Evolutionary conservation across 2,797 vertebrate genomes (phyloP).

Genomic region (Okamejei kenojei): DNA sequence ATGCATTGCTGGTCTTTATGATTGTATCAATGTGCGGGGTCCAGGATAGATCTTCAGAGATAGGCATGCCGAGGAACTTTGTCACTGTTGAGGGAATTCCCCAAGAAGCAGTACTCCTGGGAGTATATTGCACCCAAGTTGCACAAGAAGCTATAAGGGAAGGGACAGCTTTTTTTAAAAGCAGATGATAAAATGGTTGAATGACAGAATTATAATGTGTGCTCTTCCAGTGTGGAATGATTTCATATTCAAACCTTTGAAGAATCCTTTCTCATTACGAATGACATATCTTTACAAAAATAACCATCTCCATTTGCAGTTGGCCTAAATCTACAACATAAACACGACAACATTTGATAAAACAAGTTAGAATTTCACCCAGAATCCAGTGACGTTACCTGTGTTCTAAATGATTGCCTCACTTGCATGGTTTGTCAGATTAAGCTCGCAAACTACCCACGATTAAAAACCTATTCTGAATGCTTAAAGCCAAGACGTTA

Average conservation of each 20-base stretch:
- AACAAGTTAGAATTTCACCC: background rate
- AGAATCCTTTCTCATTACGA: background rate
- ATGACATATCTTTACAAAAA: background rate
- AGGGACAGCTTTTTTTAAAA: background rate
- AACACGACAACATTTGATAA: background rate
- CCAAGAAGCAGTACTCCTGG: too few species aligned
- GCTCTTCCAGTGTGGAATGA: background rate
- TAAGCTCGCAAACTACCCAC: background rate
- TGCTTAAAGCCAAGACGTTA: background rate
- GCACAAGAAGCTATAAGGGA: too few species aligned
- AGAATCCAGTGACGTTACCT: background rate
- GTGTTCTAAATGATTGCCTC: background rate
- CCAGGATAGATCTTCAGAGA: too few species aligned
- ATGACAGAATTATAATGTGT: background rate
- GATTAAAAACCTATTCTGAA: background rate
- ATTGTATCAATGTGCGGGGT: too few species aligned
- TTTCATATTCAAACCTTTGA: background rate
- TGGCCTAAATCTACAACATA: background rate
- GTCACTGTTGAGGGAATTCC: too few species aligned
- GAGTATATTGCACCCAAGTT: too few species aligned
- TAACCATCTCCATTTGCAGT: background rate
- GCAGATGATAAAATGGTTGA: background rate
- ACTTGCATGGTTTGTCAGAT: background rate
- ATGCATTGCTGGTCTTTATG: too few species aligned
- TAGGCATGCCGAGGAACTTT: too few species aligned